Percentiles rank a stretch among this genome's conserved stretches.
Evolutionary conservation across 2,888 invertebrate species (phyloP).

Genomic region (Blastobasis lacticolella): DNA sequence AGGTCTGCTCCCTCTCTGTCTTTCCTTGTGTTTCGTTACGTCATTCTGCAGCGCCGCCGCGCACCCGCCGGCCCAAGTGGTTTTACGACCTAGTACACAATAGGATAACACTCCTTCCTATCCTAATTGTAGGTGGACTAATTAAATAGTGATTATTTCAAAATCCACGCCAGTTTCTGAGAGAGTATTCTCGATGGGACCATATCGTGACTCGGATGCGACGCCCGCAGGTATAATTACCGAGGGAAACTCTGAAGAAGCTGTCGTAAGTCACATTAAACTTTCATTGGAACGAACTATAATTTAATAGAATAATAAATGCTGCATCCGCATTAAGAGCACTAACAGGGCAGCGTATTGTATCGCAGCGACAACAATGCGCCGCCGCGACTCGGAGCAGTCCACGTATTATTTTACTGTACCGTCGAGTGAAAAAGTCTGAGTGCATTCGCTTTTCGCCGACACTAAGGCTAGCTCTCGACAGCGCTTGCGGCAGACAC

Average conservation of each 20-base stretch:
- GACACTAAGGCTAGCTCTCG: slow-evolving; percentile 24
- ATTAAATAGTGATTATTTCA: too few species aligned
- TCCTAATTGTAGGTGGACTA: too few species aligned
- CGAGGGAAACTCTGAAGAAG: too few species aligned
- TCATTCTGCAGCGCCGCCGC: too few species aligned
- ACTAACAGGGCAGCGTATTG: slow-evolving; percentile 57
- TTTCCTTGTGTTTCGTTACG: background rate
- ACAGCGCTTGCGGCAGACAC: slow-evolving; percentile 30
- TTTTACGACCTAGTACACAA: too few species aligned
- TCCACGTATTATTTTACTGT: slow-evolving; percentile 54
- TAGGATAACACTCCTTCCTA: too few species aligned
- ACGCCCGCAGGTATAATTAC: too few species aligned
- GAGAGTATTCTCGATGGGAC: too few species aligned
- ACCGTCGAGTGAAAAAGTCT: slow-evolving; percentile 43
- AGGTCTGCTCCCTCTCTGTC: slow-evolving; percentile 6
- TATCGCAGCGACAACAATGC: slow-evolving; percentile 57
- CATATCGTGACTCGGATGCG: too few species aligned
- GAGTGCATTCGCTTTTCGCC: slow-evolving; percentile 20
- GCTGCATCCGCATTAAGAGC: slow-evolving; percentile 68
- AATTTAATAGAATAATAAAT: slow-evolving; percentile 67
- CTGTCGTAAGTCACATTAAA: background rate
- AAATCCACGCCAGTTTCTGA: too few species aligned
- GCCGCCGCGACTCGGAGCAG: slow-evolving; percentile 42
- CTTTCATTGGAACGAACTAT: slow-evolving; percentile 30
- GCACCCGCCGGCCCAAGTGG: too few species aligned